Evolutionary conservation across 2,113 vertebrate species (phyloP).

Genomic region (Plestiodon gilberti): DNA sequence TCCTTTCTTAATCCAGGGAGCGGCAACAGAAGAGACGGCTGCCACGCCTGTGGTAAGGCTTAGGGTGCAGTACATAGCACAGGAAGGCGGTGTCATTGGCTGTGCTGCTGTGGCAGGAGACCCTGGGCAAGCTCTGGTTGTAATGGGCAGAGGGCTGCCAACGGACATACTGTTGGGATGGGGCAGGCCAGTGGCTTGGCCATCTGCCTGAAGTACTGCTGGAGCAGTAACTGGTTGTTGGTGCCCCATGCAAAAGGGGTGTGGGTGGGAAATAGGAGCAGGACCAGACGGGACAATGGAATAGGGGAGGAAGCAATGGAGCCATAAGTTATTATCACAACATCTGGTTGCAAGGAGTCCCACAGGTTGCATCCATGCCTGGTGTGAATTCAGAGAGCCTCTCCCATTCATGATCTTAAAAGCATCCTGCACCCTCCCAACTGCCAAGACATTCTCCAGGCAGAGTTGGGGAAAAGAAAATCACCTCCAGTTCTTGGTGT

Average conservation of each 20-base stretch:
- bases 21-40: too few relatives aligned
- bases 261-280: background rate
- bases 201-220: background rate
- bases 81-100: too few relatives aligned
- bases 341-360: background rate
- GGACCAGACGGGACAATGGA: too few relatives aligned
- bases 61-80: too few relatives aligned
- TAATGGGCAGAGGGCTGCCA: too few relatives aligned
- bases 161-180: too few relatives aligned
- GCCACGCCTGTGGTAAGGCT: too few relatives aligned
- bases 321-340: background rate
- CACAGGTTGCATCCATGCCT: background rate
- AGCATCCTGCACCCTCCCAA: background rate
- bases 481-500: slow-evolving; percentile 99
- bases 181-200: too few relatives aligned
- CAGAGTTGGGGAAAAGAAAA: background rate
- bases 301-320: background rate
- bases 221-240: background rate
- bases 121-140: too few relatives aligned
- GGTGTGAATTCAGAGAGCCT: background rate
- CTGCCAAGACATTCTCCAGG: too few relatives aligned
- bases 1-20: too few relatives aligned
- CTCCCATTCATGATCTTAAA: background rate
- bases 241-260: background rate
- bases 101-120: too few relatives aligned